A percentile compares a stretch with the other conserved stretches of the same genome.
Conservation (phyloP, 2,888 invertebrate species). For the Agriotes lineatus region DNA sequence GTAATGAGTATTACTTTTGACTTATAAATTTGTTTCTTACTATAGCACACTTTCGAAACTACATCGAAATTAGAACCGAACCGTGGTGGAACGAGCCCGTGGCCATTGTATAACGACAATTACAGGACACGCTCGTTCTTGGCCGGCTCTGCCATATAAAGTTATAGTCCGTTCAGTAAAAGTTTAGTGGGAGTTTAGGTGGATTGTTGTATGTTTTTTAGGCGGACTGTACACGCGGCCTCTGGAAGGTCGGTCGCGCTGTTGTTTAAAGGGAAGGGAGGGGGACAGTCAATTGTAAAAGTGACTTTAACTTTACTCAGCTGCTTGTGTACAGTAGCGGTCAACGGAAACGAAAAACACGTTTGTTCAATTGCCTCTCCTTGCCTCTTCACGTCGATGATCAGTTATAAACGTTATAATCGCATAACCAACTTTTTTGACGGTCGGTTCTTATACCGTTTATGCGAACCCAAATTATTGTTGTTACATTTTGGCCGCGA, state of each 20-base stretch:
- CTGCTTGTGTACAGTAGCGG: conserved; percentile 53
- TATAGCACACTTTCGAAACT: no score
- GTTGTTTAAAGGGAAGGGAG: conserved; percentile 52
- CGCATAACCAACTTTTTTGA: conserved; percentile 33
- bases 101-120: conserved; percentile 31
- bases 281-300: conserved; percentile 51
- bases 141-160: conserved; percentile 37
- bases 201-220: conserved; percentile 53
- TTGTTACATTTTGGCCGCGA: background rate
- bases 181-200: conserved; percentile 45
- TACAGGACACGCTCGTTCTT: conserved; percentile 33
- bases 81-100: conserved; percentile 21
- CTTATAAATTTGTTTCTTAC: no score
- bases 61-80: no score
- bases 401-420: conserved; percentile 44
- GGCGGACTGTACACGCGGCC: conserved; percentile 61
- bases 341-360: conserved; percentile 53
- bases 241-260: conserved; percentile 63
- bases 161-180: conserved; percentile 47
- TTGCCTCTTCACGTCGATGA: conserved; percentile 34
- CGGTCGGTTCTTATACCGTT: background rate
- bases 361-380: conserved; percentile 48
- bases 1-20: no score
- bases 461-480: conserved; percentile 1
- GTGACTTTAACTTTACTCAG: conserved; percentile 52